phyloP scores from a whole-genome alignment of 1,140 invertebrate species.

The Eueides isabella region DNA sequence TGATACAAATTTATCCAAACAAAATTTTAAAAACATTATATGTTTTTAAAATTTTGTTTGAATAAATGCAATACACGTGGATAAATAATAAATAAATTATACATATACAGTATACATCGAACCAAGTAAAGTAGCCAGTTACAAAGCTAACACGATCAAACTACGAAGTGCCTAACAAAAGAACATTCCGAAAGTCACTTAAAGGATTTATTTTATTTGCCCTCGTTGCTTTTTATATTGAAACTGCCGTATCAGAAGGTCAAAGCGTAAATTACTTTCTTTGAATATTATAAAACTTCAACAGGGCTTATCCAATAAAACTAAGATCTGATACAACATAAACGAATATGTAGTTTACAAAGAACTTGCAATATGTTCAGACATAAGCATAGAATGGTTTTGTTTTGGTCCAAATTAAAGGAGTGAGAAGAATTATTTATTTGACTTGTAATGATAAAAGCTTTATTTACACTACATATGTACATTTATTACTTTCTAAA shows the following conservation, averaged over 20 bases:
- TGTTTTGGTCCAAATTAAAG: not conserved
- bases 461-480: too few species aligned
- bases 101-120: not conserved
- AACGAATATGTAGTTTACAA: constrained; percentile 55
- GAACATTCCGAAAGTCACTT: constrained; percentile 29
- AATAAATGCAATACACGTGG: not conserved
- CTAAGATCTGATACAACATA: constrained; percentile 50
- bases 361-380: constrained; percentile 56
- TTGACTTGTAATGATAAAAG: too few species aligned
- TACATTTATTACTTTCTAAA: too few species aligned
- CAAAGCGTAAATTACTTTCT: constrained; percentile 40
- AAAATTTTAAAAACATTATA: too few species aligned
- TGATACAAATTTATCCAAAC: too few species aligned
- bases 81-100: not conserved
- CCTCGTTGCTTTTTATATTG: constrained; percentile 31
- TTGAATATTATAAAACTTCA: constrained; percentile 53
- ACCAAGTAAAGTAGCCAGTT: not conserved
- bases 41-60: too few species aligned
- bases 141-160: constrained; percentile 10
- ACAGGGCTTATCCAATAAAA: constrained; percentile 57
- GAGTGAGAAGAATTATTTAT: too few species aligned
- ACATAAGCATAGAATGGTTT: constrained; percentile 42
- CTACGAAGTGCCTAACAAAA: constrained; percentile 21
- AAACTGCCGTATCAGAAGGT: constrained; percentile 31
- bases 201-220: constrained; percentile 22